A percentile compares a stretch with the other conserved stretches of the same genome.
phyloP scores from a whole-genome alignment of 1,140 invertebrate species.

The Holotrichia oblita region DNA sequence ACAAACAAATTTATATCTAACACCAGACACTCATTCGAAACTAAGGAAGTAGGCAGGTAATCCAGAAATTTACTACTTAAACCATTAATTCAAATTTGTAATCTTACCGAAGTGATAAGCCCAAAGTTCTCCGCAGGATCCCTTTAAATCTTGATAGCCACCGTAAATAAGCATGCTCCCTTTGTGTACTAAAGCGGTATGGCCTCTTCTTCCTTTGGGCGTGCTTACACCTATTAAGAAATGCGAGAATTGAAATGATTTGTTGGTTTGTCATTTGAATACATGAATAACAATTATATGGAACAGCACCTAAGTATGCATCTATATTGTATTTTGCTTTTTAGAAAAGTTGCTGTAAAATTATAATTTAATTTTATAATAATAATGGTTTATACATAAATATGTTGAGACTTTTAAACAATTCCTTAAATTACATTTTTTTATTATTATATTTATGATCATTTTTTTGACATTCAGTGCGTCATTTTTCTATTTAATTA shows the following conservation, averaged over 20 bases:
- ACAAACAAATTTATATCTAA: background rate
- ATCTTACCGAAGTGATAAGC: conserved; percentile 84
- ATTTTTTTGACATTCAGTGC: too few relatives aligned
- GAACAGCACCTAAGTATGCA: background rate
- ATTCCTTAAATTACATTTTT: too few relatives aligned
- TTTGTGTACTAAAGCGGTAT: conserved; percentile 82
- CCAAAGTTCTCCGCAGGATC: conserved; percentile 88
- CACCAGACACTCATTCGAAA: background rate
- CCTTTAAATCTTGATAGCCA: conserved; percentile 87
- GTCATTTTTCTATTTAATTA: too few relatives aligned
- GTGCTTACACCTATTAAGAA: conserved; percentile 64
- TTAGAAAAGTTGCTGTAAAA: too few relatives aligned
- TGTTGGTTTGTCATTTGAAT: background rate
- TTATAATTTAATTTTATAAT: too few relatives aligned
- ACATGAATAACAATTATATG: background rate
- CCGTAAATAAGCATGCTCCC: conserved; percentile 88
- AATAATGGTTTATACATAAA: too few relatives aligned
- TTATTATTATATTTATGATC: too few relatives aligned
- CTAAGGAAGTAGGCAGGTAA: background rate
- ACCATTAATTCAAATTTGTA: background rate
- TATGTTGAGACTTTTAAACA: too few relatives aligned
- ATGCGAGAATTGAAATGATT: background rate
- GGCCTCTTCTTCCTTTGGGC: conserved; percentile 82
- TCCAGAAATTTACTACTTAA: background rate
- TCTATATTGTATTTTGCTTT: too few relatives aligned